Evolutionary conservation across 2,888 invertebrate species (phyloP), one percentile per base, ranked within the genome.

Genomic region (Anoplius nigerrimus): DNA sequence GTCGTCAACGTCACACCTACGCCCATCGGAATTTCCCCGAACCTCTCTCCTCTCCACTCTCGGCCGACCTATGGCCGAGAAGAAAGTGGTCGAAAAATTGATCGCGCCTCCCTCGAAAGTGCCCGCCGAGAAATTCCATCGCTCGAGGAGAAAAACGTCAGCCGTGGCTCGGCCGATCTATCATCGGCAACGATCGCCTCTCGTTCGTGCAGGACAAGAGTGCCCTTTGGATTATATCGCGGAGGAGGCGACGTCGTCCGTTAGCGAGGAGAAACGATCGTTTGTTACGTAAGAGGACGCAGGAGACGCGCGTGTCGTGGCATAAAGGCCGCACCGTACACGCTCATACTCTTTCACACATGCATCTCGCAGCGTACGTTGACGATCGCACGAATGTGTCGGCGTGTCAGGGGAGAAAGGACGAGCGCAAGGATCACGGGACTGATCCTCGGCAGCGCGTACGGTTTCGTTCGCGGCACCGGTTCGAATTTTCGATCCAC

Each of bases 261-360:
- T 71, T 68, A 43, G 58, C 69, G 45, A 59, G 43, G 61, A 73
- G 79, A 70, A 72, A 62, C 69, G 68, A 63, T 71, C 69, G 63
- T 66, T 62, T 21, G 69, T 79, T 79, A 72, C 75, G 69, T 76
- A 76, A 75, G 67, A 65, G 62, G 59, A 66, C 66, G 66, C 60
- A 66, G 64, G 66, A 73, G 69, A 70, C 52, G 61, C 60, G 59
- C 67, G 73, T 68, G 67, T 63, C 62, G 67, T 62, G 69, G 66
- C 65, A 69, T 74, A 78, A 75, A 77, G 75, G 53, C 72, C 58
- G 34, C 34, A 6, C 34, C 34, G 24, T 24, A 34, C 4, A 34
- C 34, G 34, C 11, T 34, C 34, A 6, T 11, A 34, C 34, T 34
- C 64, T 61, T 72, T 63, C 66, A 55, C 58, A 67, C 58, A 52